phyloP scores from a whole-genome alignment of 2,888 invertebrate species.

The Euproctis similis region DNA sequence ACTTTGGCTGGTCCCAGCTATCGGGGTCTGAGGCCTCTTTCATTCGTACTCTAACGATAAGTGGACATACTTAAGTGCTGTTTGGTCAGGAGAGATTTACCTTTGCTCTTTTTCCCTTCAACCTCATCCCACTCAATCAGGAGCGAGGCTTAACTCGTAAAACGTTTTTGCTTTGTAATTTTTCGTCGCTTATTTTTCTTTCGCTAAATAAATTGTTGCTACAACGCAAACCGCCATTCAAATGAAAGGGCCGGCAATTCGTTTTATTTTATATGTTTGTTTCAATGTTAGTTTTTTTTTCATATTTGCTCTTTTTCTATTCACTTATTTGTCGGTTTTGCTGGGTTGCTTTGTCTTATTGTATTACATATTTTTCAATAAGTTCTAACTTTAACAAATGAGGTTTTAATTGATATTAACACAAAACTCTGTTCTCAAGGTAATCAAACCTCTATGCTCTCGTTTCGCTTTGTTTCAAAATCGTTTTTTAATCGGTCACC shows the following conservation, averaged over 20 bases:
- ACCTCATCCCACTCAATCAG: slow-evolving; percentile 64
- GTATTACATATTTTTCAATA: too few relatives aligned
- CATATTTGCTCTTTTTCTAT: neutral
- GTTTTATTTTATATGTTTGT: slow-evolving; percentile 10
- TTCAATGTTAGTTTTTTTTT: slow-evolving; percentile 7
- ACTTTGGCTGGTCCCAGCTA: slow-evolving; percentile 36
- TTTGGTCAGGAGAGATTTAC: slow-evolving; percentile 71
- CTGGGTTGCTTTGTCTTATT: too few relatives aligned
- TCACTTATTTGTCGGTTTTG: too few relatives aligned
- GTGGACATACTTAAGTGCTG: slow-evolving; percentile 70
- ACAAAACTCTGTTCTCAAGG: too few relatives aligned
- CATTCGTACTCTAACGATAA: slow-evolving; percentile 50
- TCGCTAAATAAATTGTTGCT: too few relatives aligned
- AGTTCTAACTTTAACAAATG: too few relatives aligned
- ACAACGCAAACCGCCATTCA: too few relatives aligned
- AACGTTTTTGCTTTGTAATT: slow-evolving; percentile 46
- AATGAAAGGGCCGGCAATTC: too few relatives aligned
- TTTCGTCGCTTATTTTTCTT: slow-evolving; percentile 25
- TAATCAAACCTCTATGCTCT: too few relatives aligned
- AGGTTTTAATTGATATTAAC: too few relatives aligned
- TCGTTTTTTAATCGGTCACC: too few relatives aligned
- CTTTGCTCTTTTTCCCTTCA: slow-evolving; percentile 63
- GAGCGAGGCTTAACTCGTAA: slow-evolving; percentile 39
- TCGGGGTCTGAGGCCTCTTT: slow-evolving; percentile 35
- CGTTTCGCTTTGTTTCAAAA: too few relatives aligned